phyloP scores from a whole-genome alignment of 2,113 vertebrate species.

The Sander vitreus region DNA sequence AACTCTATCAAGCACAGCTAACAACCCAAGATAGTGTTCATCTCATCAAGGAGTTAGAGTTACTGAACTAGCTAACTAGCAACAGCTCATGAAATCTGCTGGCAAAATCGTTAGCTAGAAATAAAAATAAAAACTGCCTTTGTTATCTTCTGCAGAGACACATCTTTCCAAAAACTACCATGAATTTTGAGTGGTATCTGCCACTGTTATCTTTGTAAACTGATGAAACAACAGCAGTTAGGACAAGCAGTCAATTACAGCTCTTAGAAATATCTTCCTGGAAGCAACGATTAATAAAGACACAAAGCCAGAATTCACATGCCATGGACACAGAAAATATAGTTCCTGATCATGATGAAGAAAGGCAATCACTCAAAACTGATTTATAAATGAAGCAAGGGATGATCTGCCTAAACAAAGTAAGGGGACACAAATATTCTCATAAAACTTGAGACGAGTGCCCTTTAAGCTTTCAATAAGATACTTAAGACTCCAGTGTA shows the following conservation, averaged over 20 bases:
- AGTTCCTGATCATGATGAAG: not conserved
- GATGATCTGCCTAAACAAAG: slow-evolving; percentile 4
- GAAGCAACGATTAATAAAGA: not conserved
- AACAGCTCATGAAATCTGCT: not conserved
- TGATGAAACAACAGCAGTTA: not conserved
- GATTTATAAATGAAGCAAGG: not conserved
- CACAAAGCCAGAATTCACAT: not conserved
- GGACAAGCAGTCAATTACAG: not conserved
- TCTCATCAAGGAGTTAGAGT: no score
- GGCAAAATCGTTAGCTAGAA: not conserved
- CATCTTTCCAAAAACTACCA: not conserved
- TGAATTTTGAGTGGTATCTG: not conserved
- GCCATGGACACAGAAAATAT: not conserved
- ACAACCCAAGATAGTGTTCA: no score
- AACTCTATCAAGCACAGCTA: no score
- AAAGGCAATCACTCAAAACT: not conserved
- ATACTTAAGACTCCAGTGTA: slow-evolving; percentile 23
- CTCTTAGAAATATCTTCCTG: not conserved
- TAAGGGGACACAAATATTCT: slow-evolving; percentile 3
- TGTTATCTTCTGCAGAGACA: not conserved
- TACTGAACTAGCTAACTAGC: not conserved
- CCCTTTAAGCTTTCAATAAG: slow-evolving; percentile 44
- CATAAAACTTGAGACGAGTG: slow-evolving; percentile 35
- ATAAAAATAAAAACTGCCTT: not conserved
- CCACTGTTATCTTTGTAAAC: not conserved